Percentiles rank a stretch among this genome's conserved stretches.
Conservation (phyloP, 2,797 vertebrate species). For the Karalla daura region DNA sequence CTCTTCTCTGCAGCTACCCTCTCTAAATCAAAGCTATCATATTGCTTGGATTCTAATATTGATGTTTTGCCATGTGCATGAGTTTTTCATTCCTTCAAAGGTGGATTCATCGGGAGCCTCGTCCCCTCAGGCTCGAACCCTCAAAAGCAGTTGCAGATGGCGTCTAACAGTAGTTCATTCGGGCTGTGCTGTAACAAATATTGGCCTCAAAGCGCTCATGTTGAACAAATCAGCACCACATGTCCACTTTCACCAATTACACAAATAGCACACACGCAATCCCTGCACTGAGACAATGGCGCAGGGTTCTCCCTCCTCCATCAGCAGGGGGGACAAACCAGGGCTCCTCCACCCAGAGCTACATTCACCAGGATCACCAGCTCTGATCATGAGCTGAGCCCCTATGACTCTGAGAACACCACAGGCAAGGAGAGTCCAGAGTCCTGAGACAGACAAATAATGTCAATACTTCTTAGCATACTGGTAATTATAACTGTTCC, state of each 20-base stretch:
- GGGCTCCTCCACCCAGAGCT: not conserved
- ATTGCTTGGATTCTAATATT: not conserved
- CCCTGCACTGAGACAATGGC: not conserved
- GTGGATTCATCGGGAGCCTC: not conserved
- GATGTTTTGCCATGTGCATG: not conserved
- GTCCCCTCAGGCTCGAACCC: not conserved
- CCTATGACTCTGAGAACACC: no score
- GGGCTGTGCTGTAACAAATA: not conserved
- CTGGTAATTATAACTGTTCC: no score
- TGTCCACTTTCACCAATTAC: not conserved
- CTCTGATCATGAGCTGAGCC: no score
- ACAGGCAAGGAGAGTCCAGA: no score
- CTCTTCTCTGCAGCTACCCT: not conserved
- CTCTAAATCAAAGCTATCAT: not conserved
- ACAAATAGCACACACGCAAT: not conserved
- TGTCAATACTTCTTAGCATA: no score
- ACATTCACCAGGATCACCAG: no score
- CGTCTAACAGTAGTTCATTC: not conserved
- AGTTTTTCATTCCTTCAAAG: slow-evolving; percentile 5
- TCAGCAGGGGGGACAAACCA: not conserved
- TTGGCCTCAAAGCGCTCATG: not conserved
- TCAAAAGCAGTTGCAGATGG: not conserved
- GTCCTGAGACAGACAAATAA: no score
- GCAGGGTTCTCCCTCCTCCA: not conserved
- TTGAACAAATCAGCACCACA: not conserved